Conservation (phyloP, 2,888 invertebrate species). For the Aricia artaxerxes region DNA sequence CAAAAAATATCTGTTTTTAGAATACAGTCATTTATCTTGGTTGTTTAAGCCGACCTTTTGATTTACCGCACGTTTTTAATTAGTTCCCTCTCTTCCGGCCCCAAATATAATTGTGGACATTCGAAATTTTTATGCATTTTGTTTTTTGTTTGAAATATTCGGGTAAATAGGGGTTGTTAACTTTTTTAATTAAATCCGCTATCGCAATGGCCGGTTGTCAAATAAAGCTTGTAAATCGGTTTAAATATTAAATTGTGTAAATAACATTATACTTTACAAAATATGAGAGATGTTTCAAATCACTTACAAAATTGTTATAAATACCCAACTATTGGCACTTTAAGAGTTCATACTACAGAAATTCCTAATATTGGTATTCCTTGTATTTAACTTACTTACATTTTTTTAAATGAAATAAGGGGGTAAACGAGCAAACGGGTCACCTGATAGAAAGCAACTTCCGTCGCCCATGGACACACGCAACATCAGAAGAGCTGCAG, state of each 20-base stretch:
- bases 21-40: conserved; percentile 67
- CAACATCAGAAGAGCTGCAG: too few species aligned
- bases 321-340: too few species aligned
- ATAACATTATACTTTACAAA: not conserved
- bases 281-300: not conserved
- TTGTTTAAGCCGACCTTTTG: conserved; percentile 60
- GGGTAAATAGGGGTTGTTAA: conserved; percentile 17
- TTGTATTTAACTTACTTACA: too few species aligned
- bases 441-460: too few species aligned
- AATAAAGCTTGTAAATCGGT: conserved; percentile 1
- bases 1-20: conserved; percentile 51
- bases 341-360: too few species aligned
- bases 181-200: conserved; percentile 7
- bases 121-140: conserved; percentile 28
- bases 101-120: conserved; percentile 40
- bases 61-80: conserved; percentile 61
- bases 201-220: not conserved
- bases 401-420: too few species aligned
- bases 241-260: not conserved
- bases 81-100: conserved; percentile 53
- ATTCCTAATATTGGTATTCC: too few species aligned
- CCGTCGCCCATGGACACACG: too few species aligned
- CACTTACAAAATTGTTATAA: too few species aligned
- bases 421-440: too few species aligned
- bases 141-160: conserved; percentile 26